phyloP scores from a whole-genome alignment of 2,797 vertebrate genomes.

The Eulemur mongoz region DNA sequence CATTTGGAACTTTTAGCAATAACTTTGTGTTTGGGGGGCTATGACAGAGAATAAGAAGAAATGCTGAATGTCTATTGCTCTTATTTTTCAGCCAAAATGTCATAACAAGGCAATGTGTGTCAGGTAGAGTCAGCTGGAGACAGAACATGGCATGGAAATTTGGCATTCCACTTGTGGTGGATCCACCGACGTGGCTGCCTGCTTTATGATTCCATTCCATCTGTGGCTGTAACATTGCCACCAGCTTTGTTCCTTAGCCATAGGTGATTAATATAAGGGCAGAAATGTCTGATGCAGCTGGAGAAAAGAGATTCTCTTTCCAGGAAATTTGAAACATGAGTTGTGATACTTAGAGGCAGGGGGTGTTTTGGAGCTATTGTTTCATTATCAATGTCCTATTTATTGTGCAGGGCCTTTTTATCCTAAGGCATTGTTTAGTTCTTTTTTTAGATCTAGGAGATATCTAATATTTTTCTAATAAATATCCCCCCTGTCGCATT shows the following conservation, averaged over 20 bases:
- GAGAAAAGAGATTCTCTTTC: conserved; percentile 15
- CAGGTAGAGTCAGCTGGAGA: not conserved
- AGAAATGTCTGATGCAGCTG: not conserved
- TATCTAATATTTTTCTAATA: not conserved
- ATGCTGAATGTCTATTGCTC: not conserved
- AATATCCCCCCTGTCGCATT: not conserved
- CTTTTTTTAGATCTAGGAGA: not conserved
- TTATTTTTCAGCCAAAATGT: conserved; percentile 27
- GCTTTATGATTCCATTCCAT: not conserved
- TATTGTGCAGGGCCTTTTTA: not conserved
- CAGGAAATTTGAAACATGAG: conserved; percentile 8
- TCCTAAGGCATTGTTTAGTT: not conserved
- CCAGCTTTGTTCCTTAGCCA: not conserved
- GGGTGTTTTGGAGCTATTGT: not conserved
- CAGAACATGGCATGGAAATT: not conserved
- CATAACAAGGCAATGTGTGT: not conserved
- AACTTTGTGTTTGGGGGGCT: not conserved
- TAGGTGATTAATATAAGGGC: not conserved
- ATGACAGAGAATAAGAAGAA: not conserved
- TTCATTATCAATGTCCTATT: not conserved
- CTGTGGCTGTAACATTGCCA: not conserved
- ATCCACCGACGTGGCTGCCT: not conserved
- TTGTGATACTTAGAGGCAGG: not conserved
- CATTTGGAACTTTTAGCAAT: not conserved
- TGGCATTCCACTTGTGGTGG: not conserved